These are phyloP conservation scores for Schmidtea mediterranea DNA, from an alignment of 1,140 invertebrate genomes.

Conservation along the genomic window DNA sequence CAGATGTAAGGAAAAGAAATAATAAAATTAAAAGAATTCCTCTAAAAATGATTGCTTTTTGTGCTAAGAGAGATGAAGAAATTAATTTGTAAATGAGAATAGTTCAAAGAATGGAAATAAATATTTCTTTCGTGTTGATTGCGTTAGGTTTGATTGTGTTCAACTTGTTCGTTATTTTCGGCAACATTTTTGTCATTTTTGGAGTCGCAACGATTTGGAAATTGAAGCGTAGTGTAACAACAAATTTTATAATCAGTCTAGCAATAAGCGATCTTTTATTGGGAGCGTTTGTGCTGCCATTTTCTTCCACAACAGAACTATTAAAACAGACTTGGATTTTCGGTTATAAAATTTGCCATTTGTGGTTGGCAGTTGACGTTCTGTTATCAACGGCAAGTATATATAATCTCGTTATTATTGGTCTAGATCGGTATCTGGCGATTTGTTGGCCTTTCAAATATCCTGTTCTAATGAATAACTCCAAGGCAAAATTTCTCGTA, in stretches of 20 bases:
- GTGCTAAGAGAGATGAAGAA: no score
- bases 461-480: slow-evolving; percentile 62
- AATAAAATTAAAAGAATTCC: no score
- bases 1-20: no score
- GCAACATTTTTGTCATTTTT: slow-evolving; percentile 16
- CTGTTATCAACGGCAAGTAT: slow-evolving; percentile 12
- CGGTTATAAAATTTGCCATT: slow-evolving; percentile 48
- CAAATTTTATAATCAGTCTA: slow-evolving; percentile 15
- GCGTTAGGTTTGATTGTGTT: slow-evolving; percentile 2
- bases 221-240: slow-evolving; percentile 15
- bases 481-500: slow-evolving; percentile 65
- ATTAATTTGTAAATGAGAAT: no score
- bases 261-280: slow-evolving; percentile 17
- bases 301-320: slow-evolving; percentile 14
- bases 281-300: slow-evolving; percentile 16
- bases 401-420: slow-evolving; percentile 11
- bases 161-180: slow-evolving; percentile 13
- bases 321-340: slow-evolving; percentile 45
- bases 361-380: slow-evolving; percentile 11
- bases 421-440: slow-evolving; percentile 52
- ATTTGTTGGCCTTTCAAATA: slow-evolving; percentile 82
- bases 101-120: no score
- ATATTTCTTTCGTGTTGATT: neutral
- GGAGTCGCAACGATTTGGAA: slow-evolving; percentile 12
- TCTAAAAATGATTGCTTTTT: no score